These are phyloP conservation scores for Lymantria monacha DNA, from an alignment of 2,888 invertebrate genomes.

Conservation along the genomic window DNA sequence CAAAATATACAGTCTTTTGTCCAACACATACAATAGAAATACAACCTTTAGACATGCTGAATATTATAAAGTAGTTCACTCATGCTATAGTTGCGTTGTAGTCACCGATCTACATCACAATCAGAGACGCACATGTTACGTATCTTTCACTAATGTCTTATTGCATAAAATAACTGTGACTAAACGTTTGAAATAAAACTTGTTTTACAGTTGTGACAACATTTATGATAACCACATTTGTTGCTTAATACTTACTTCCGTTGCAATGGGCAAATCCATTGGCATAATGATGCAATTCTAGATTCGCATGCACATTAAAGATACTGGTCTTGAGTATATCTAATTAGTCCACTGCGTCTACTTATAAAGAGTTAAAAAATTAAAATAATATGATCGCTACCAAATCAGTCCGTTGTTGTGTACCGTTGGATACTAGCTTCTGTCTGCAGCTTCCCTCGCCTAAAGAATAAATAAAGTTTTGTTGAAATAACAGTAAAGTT, in stretches of 20 bases:
- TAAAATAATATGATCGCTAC: too few species aligned
- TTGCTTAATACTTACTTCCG: slow-evolving; percentile 6
- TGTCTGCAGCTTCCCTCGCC: too few species aligned
- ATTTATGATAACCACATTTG: slow-evolving; percentile 5
- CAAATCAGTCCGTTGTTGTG: too few species aligned
- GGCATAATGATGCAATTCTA: background rate
- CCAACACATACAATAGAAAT: too few species aligned
- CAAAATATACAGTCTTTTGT: too few species aligned
- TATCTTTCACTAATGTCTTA: slow-evolving; percentile 22
- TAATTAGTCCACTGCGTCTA: too few species aligned
- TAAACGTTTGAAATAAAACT: slow-evolving; percentile 21
- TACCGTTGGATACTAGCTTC: too few species aligned
- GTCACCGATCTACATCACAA: slow-evolving; percentile 17
- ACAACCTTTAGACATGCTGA: too few species aligned
- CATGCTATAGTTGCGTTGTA: slow-evolving; percentile 3
- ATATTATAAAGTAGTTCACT: slow-evolving; percentile 11
- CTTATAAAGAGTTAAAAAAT: too few species aligned
- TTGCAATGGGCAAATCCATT: background rate
- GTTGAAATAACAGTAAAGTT: too few species aligned
- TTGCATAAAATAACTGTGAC: slow-evolving; percentile 22
- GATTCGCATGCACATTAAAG: background rate
- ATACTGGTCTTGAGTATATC: background rate
- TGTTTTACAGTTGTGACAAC: slow-evolving; percentile 18
- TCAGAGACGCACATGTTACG: slow-evolving; percentile 17
- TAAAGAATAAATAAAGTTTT: too few species aligned